A percentile compares a stretch with the other conserved stretches of the same genome.
phyloP scores from a whole-genome alignment of 2,888 invertebrate genomes.

The Monoplex corrugatus region DNA sequence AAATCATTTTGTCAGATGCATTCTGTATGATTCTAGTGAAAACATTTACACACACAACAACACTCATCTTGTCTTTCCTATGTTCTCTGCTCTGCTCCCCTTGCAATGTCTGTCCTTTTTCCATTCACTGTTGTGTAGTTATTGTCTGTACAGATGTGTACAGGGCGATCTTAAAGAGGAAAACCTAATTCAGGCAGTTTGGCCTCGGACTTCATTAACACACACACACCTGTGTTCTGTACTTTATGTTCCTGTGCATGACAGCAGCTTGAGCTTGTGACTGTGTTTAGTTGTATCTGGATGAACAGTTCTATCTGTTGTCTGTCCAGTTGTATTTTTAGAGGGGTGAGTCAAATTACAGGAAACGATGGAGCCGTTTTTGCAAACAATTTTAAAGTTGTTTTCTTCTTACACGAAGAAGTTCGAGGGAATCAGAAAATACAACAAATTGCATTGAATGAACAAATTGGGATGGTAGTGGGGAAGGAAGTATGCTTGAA shows the following conservation, averaged over 20 bases:
- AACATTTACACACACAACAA: constrained; percentile 14
- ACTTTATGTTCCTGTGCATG: constrained; percentile 32
- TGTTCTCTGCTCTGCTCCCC: constrained; percentile 11
- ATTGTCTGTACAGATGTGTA: neutral
- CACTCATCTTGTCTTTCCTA: constrained; percentile 29
- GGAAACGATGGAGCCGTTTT: too few species aligned
- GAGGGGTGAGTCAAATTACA: neutral
- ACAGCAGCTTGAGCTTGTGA: constrained; percentile 16
- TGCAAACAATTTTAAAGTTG: too few species aligned
- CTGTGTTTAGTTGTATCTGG: constrained; percentile 19
- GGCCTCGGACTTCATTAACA: neutral
- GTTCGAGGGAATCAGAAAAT: too few species aligned
- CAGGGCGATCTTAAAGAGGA: neutral
- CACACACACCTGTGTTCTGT: neutral
- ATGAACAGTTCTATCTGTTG: neutral
- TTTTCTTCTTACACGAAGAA: too few species aligned
- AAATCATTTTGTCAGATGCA: constrained; percentile 43
- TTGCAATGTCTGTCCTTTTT: neutral
- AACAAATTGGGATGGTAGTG: too few species aligned
- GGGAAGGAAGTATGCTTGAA: too few species aligned
- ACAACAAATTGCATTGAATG: too few species aligned
- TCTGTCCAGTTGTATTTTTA: neutral
- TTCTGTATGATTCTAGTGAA: constrained; percentile 6
- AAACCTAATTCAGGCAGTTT: constrained; percentile 3
- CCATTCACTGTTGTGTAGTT: constrained; percentile 15